Base-by-base conservation (phyloP, 2,888 invertebrate species). In the Myopa testacea region DNA sequence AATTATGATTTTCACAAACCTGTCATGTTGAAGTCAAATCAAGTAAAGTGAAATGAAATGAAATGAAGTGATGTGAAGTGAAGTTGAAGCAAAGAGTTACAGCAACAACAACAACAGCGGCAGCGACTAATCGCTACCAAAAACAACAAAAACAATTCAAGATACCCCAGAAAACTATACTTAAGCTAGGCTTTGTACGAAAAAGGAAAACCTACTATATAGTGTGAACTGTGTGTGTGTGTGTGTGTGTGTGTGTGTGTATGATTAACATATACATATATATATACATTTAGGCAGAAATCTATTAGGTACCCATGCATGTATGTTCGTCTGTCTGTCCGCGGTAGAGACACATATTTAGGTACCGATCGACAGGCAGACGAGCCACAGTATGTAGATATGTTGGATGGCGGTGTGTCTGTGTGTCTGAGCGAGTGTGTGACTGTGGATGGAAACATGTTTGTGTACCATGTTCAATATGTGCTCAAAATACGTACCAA, bases 401-500 rank as follows among this genome's bases (percentile, higher is more conserved):
- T 26, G 71, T 26, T 26, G 7, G 69, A 69, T 50, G 6, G 55
- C 5, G 69, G 50, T 19, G 10, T 14, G 34, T 38, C 5, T 52
- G 52, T 16, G 26, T 34, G 34, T 8, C 71, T 58, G n/a, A 12
- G 26, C 69, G 50, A 50, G 40, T 19, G 38, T 40, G 52, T 16
- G 68, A 3, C 19, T 5, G n/a, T 68, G 68, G 55, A 55, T 45
- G 45, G 14, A 55, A 5, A 10, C 37, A 6, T 38, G 65, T 65
- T 65, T 65, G 38, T 65, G 38, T 68, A 10, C 19, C 58, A 7
- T 72, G 34, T 60, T 60, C 8, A 38, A 72, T 60, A 60, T 60
- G 60, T n/a, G 38, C 72, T 58, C 60, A 40, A 58, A 34, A 60
- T 40, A n/a, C n/a, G n/a, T n/a, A 72, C 60, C 58, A 58, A 71